Evolutionary conservation across 2,113 vertebrate species (phyloP).

Genomic region (Plestiodon gilberti): DNA sequence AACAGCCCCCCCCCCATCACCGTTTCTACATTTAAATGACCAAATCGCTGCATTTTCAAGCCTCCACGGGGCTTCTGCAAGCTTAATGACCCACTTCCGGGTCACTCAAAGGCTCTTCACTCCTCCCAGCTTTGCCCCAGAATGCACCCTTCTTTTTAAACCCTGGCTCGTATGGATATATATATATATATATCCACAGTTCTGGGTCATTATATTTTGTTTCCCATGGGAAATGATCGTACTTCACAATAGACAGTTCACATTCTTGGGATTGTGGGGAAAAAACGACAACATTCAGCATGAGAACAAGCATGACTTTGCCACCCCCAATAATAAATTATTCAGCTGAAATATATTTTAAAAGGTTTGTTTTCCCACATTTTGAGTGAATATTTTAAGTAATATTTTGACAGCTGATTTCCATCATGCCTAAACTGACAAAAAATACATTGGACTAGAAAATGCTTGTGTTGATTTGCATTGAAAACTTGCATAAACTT

Average conservation of each 20-base stretch:
- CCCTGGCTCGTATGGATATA: no score
- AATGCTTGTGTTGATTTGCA: not conserved
- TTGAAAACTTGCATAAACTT: not conserved
- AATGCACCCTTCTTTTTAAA: no score
- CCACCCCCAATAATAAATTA: constrained; percentile 31
- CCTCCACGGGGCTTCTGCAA: no score
- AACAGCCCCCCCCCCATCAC: no score
- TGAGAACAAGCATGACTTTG: constrained; percentile 41
- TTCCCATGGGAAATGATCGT: constrained; percentile 33
- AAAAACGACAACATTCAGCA: constrained; percentile 40
- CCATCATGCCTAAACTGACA: not conserved
- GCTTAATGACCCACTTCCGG: no score
- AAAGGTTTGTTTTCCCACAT: not conserved
- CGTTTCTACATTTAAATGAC: no score
- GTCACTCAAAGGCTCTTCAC: no score
- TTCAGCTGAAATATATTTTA: not conserved
- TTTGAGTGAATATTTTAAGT: not conserved
- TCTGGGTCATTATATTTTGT: constrained; percentile 9
- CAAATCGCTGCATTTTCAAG: no score
- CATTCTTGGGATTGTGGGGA: not conserved
- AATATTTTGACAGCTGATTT: not conserved
- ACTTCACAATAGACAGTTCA: constrained; percentile 30
- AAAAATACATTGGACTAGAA: not conserved
- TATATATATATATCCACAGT: not conserved
- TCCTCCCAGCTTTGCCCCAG: no score